A percentile compares a stretch with the other conserved stretches of the same genome.
These are phyloP conservation scores for Paedocypris micromegethes DNA, from an alignment of 2,797 vertebrate species.

Conservation along the genomic window DNA sequence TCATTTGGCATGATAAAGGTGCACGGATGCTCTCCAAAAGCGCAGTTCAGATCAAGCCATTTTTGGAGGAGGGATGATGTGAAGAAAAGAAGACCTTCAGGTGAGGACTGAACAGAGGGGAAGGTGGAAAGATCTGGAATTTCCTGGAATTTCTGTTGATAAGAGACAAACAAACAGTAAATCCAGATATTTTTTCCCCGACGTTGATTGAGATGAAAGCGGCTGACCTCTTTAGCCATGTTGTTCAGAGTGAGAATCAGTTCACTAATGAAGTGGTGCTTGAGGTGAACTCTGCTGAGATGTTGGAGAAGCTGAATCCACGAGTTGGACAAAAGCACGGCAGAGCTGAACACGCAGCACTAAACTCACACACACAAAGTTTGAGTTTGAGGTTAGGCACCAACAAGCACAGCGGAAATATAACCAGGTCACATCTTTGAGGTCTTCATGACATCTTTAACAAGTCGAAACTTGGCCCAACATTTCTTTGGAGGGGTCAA, in stretches of 20 bases:
- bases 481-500: not conserved
- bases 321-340: conserved; percentile 63
- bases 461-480: not conserved
- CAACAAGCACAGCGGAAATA: not conserved
- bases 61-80: conserved; percentile 61
- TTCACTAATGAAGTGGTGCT: conserved; percentile 59
- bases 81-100: conserved; percentile 64
- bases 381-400: not conserved
- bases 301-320: conserved; percentile 64
- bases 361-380: conserved; percentile 40
- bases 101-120: conserved; percentile 55
- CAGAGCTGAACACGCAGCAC: conserved; percentile 71
- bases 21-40: conserved; percentile 49
- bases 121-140: conserved; percentile 52
- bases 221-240: conserved; percentile 58
- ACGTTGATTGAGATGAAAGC: too few relatives aligned
- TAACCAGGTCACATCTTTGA: not conserved
- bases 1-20: conserved; percentile 52
- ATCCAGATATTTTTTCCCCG: not conserved
- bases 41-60: conserved; percentile 61
- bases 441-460: not conserved
- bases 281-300: conserved; percentile 65
- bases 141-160: conserved; percentile 63
- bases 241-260: conserved; percentile 57
- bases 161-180: not conserved